A percentile compares a stretch with the other conserved stretches of the same genome.
Evolutionary conservation across 2,888 invertebrate species (phyloP).

Genomic region (Mythimna loreyi): DNA sequence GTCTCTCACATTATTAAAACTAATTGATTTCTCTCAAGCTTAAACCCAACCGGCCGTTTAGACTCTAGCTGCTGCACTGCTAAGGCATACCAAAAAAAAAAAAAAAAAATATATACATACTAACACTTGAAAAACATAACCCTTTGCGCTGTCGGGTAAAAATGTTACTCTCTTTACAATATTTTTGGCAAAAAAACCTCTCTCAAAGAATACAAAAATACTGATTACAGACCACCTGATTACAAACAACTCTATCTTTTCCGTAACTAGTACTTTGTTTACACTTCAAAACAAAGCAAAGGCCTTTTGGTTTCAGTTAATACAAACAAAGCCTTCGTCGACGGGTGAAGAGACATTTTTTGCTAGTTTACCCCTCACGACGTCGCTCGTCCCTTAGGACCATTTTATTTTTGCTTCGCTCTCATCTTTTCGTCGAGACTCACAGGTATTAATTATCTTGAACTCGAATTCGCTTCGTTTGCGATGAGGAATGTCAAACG

Average conservation of each 20-base stretch:
- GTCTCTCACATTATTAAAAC: too few species aligned
- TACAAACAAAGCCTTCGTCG: constrained; percentile 51
- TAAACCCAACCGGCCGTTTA: too few species aligned
- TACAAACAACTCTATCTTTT: constrained; percentile 23
- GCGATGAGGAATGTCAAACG: constrained; percentile 45
- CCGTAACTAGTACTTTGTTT: constrained; percentile 35
- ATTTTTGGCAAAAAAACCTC: constrained; percentile 2
- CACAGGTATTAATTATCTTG: constrained; percentile 60
- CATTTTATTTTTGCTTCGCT: constrained; percentile 55
- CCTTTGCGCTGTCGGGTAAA: background rate
- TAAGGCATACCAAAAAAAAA: too few species aligned
- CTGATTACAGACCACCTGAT: constrained; percentile 29
- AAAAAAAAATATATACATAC: too few species aligned
- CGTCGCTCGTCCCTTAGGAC: constrained; percentile 39
- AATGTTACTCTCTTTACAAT: background rate
- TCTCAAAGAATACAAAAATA: constrained; percentile 19
- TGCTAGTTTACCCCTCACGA: constrained; percentile 43
- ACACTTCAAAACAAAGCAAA: constrained; percentile 33
- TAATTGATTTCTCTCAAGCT: too few species aligned
- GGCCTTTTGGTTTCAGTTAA: constrained; percentile 53
- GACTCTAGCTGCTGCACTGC: too few species aligned
- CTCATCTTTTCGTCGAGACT: constrained; percentile 51
- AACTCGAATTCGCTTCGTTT: constrained; percentile 50
- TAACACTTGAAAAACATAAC: too few species aligned
- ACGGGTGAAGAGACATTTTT: constrained; percentile 47